phyloP scores from a whole-genome alignment of 1,140 invertebrate species.

The Mizuhopecten yessoensis region DNA sequence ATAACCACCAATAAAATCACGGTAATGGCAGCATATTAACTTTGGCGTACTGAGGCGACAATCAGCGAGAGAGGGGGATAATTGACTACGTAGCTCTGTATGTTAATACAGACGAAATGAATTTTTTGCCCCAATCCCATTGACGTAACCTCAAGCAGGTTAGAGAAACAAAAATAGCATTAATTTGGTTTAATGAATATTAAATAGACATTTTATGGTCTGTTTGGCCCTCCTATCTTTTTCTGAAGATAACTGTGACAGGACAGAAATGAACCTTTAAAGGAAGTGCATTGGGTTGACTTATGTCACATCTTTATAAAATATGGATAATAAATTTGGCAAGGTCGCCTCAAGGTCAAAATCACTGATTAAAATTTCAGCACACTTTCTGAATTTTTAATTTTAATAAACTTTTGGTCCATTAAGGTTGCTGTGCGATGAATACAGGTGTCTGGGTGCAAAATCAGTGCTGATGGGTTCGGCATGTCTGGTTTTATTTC shows the following conservation, averaged over 20 bases:
- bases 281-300: not conserved
- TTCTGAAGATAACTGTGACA: not conserved
- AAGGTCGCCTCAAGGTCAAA: not conserved
- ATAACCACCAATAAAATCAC: not conserved
- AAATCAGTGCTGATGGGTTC: too few species aligned
- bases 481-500: too few species aligned
- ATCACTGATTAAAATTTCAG: not conserved
- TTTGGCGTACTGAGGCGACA: not conserved
- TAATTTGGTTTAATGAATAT: conserved; percentile 27
- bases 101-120: not conserved
- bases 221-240: too few species aligned
- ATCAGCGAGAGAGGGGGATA: not conserved
- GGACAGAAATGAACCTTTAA: not conserved
- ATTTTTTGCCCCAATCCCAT: not conserved
- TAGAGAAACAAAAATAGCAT: not conserved
- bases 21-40: not conserved
- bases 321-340: not conserved
- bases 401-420: too few species aligned
- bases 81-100: not conserved
- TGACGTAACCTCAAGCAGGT: not conserved
- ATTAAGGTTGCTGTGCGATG: too few species aligned
- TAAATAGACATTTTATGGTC: not conserved
- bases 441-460: too few species aligned
- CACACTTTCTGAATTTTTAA: too few species aligned
- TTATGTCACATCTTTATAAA: not conserved